A percentile compares a stretch with the other conserved stretches of the same genome.
phyloP scores from a whole-genome alignment of 2,797 vertebrate species.

The Triplophysa bombifrons region DNA sequence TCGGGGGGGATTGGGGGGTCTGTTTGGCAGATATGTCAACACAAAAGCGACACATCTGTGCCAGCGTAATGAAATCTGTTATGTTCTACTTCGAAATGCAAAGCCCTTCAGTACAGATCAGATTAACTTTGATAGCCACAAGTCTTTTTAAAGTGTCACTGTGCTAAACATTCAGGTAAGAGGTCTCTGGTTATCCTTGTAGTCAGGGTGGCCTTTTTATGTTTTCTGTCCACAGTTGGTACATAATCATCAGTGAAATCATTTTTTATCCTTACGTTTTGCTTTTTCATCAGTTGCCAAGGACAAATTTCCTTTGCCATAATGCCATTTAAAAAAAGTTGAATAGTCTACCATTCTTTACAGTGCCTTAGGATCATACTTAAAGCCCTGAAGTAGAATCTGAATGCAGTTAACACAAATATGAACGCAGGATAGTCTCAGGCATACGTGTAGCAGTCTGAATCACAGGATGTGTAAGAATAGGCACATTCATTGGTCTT shows the following conservation, averaged over 20 bases:
- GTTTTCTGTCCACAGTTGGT: background rate
- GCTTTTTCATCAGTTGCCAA: background rate
- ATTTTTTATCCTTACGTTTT: conserved; percentile 3
- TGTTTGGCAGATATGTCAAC: conserved; percentile 28
- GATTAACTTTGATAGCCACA: conserved; percentile 10
- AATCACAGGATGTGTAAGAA: background rate
- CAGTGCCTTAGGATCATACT: too few relatives aligned
- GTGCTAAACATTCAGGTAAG: background rate
- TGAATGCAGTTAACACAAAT: too few relatives aligned
- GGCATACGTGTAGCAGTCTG: background rate
- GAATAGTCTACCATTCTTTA: too few relatives aligned
- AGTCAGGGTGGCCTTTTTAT: background rate
- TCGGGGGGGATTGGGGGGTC: conserved; percentile 3
- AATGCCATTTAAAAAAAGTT: too few relatives aligned
- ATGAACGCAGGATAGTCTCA: background rate
- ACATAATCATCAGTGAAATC: background rate
- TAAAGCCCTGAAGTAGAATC: too few relatives aligned
- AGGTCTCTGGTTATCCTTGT: background rate
- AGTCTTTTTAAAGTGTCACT: background rate
- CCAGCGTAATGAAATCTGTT: conserved; percentile 44
- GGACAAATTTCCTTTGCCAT: too few relatives aligned
- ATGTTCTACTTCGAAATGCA: conserved; percentile 9
- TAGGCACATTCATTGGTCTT: background rate
- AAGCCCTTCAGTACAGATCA: conserved; percentile 21
- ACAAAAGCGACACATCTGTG: conserved; percentile 28